phyloP scores from a whole-genome alignment of 2,797 vertebrate genomes.

The Propithecus perrieri region DNA sequence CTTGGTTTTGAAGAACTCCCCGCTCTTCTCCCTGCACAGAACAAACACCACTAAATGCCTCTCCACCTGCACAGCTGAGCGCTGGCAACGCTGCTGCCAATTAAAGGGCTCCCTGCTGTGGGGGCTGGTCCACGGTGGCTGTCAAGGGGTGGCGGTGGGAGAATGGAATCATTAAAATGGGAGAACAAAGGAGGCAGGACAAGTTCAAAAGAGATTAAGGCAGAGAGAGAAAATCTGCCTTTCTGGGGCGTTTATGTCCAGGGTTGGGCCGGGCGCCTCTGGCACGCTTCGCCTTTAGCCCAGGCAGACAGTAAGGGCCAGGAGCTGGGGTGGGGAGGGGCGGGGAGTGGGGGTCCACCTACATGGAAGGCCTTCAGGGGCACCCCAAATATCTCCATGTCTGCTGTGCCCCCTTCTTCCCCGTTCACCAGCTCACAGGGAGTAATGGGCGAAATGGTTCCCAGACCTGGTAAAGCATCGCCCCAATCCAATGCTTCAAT shows the following conservation, averaged over 20 bases:
- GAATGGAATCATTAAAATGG: slow-evolving; percentile 84
- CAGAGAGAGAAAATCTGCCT: slow-evolving; percentile 70
- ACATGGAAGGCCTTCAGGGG: neutral
- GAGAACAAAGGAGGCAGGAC: slow-evolving; percentile 80
- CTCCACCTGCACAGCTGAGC: slow-evolving; percentile 74
- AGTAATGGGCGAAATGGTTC: neutral
- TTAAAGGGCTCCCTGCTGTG: slow-evolving; percentile 84
- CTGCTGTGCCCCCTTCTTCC: neutral
- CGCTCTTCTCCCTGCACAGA: slow-evolving; percentile 62
- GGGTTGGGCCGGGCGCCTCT: neutral
- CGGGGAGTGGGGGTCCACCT: neutral
- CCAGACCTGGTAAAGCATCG: neutral
- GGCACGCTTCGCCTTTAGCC: neutral
- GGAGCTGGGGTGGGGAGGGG: no score
- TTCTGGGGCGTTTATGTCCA: slow-evolving; percentile 7
- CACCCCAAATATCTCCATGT: neutral
- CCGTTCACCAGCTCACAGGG: neutral
- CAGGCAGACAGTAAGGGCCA: neutral
- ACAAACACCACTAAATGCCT: slow-evolving; percentile 80
- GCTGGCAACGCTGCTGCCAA: slow-evolving; percentile 82
- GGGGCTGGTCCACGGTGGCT: slow-evolving; percentile 77
- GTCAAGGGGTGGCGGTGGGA: slow-evolving; percentile 70
- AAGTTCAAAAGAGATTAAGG: slow-evolving; percentile 78
- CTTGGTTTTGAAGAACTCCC: slow-evolving; percentile 64
- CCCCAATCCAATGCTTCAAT: rapidly evolving